Base-by-base conservation (phyloP, 1,140 invertebrate species). In the Ruditapes philippinarum region DNA sequence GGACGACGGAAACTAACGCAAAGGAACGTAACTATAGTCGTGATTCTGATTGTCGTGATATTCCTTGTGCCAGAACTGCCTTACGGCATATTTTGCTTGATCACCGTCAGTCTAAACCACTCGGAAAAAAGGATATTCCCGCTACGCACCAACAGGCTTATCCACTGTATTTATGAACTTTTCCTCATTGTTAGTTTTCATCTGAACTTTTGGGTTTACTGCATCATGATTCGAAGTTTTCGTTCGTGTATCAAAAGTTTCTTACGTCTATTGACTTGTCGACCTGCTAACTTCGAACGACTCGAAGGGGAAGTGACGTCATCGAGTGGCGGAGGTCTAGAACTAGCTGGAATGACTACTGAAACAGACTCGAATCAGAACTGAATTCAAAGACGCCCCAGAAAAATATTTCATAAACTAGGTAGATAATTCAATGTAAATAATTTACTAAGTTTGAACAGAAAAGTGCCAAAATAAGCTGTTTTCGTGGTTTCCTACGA, bases 141-240 rank as follows among this genome's bases (percentile, higher is more conserved):
- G 11, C 85, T 87, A 9, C 49, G 62, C 36, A 87, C 73, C 38
- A 87, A 87, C 25, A 19, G 85, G 33, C 17, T 79, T 19, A 45
- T 87, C 25, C 85, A 87, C 33, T 60, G 54, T 33, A 22, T 68
- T 0, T 87, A 87, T 40, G 85, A 87, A 25, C 2, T 87, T 0
- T 31, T 68, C 11, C 28, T 87, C 3, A 9, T 87, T 3, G 5
- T 87, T 1, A 87, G 73, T 51, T 87, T 87, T 68, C 85, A 87
- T 87, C 74, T 78, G n/a, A 87, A 87, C 54, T 87, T 87, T 42
- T 87, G 85, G 85, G 85, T 87, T n/a, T 87, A 87, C 36, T 62
- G 73, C 40, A n/a, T 79, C 0, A 78, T 87, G 74, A 76, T 79
- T 5, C 49, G 51, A 11, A 51, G 51, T 40, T 78, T 87, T 40